Conservation (phyloP, 2,113 vertebrate genomes). For the mouse (Mus musculus) region DNA sequence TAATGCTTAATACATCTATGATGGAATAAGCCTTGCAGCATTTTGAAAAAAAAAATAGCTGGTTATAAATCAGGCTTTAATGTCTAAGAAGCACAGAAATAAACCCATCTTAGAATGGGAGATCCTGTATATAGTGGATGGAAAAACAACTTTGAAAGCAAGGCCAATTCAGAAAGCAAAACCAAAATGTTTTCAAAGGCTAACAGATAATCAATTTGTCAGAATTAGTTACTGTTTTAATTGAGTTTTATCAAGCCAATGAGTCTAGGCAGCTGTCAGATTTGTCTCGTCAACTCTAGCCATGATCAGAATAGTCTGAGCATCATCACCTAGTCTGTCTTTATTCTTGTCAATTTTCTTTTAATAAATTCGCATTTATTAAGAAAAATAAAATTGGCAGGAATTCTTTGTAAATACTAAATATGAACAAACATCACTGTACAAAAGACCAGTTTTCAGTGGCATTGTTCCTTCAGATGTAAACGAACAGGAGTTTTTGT, state of each 20-base stretch:
- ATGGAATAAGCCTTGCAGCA: background rate
- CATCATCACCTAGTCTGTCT: background rate
- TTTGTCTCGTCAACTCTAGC: background rate
- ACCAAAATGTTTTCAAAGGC: slow-evolving; percentile 26
- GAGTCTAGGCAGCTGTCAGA: background rate
- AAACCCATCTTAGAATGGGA: background rate
- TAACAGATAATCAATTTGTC: background rate
- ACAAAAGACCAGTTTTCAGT: slow-evolving; percentile 3
- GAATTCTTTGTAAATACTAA: slow-evolving; percentile 19
- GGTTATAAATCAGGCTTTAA: background rate
- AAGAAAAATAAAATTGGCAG: background rate
- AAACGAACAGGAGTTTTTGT: background rate
- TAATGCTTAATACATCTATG: background rate
- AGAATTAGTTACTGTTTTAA: slow-evolving; percentile 14
- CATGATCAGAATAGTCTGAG: slow-evolving; percentile 15
- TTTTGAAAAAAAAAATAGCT: background rate
- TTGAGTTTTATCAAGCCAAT: background rate
- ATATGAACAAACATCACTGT: background rate
- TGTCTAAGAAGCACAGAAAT: slow-evolving; percentile 22
- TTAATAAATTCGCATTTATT: background rate
- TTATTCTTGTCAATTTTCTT: slow-evolving; percentile 51
- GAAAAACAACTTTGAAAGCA: background rate
- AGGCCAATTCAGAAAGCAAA: background rate
- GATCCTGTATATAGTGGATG: background rate
- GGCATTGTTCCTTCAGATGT: background rate